Percentiles rank a stretch among this genome's conserved stretches.
These are phyloP conservation scores for Monomorium pharaonis DNA, from an alignment of 1,140 invertebrate species.

Conservation along the genomic window DNA sequence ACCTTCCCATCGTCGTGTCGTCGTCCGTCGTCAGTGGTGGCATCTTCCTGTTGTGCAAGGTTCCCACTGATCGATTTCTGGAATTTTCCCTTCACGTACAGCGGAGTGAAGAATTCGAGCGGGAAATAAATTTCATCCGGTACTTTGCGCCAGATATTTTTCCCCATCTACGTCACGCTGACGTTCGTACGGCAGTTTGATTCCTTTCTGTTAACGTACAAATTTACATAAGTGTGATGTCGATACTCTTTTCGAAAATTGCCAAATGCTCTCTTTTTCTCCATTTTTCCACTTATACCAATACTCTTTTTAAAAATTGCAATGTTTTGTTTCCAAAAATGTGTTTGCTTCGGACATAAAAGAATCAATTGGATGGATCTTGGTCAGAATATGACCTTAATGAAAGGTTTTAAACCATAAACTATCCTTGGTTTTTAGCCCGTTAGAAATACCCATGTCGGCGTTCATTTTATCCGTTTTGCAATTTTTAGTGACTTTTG, in stretches of 20 bases:
- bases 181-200: slow-evolving; percentile 13
- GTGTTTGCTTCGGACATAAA: not conserved
- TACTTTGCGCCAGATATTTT: slow-evolving; percentile 26
- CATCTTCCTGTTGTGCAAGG: slow-evolving; percentile 43
- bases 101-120: slow-evolving; percentile 67
- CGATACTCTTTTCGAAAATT: not conserved
- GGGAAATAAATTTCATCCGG: slow-evolving; percentile 66
- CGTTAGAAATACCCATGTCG: not conserved
- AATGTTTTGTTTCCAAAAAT: not conserved
- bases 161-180: not conserved
- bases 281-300: too few species aligned
- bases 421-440: not conserved
- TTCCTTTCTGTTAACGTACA: not conserved
- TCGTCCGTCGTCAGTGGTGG: slow-evolving; percentile 56
- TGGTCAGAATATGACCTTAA: not conserved
- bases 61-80: slow-evolving; percentile 63
- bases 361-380: not conserved
- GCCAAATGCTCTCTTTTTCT: not conserved
- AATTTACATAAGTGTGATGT: not conserved
- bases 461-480: not conserved
- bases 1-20: slow-evolving; percentile 78
- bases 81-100: slow-evolving; percentile 60
- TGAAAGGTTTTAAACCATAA: not conserved
- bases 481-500: not conserved
- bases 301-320: not conserved